phyloP scores from a whole-genome alignment of 1,140 invertebrate genomes.

The Monomorium pharaonis region DNA sequence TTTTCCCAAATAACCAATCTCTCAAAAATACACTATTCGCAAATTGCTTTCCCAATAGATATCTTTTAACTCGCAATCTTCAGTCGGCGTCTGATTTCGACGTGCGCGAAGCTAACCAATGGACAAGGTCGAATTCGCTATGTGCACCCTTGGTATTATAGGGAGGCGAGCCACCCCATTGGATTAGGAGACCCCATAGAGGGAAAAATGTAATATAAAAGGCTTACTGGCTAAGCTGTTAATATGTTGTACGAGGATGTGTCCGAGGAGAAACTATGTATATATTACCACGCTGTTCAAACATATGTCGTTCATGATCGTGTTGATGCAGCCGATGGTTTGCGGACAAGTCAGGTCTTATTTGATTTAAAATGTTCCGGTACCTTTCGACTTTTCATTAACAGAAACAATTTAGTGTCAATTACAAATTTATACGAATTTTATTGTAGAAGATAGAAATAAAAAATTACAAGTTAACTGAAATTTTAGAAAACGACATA shows the following conservation, averaged over 20 bases:
- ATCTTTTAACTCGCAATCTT: slow-evolving; percentile 39
- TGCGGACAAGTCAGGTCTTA: slow-evolving; percentile 32
- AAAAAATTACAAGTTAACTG: not conserved
- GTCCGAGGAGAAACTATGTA: slow-evolving; percentile 81
- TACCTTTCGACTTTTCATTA: not conserved
- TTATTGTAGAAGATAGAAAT: not conserved
- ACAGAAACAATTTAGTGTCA: not conserved
- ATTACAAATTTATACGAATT: not conserved
- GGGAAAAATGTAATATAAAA: slow-evolving; percentile 86
- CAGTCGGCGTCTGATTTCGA: slow-evolving; percentile 54
- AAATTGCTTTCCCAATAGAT: slow-evolving; percentile 28
- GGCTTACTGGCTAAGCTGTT: slow-evolving; percentile 85
- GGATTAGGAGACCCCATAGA: slow-evolving; percentile 85
- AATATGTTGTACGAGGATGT: slow-evolving; percentile 84
- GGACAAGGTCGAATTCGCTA: slow-evolving; percentile 65
- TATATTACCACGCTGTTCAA: slow-evolving; percentile 80
- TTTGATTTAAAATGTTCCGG: slow-evolving; percentile 52
- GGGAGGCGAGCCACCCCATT: slow-evolving; percentile 74
- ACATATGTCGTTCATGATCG: slow-evolving; percentile 81
- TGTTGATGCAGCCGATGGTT: slow-evolving; percentile 57
- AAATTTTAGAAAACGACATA: not conserved
- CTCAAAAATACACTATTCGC: not conserved
- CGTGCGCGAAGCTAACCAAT: slow-evolving; percentile 58
- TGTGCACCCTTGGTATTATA: slow-evolving; percentile 66
- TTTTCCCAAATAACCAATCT: not conserved